phyloP scores from a whole-genome alignment of 2,888 invertebrate genomes.

The Galeopsomyia nigrocyanea region DNA sequence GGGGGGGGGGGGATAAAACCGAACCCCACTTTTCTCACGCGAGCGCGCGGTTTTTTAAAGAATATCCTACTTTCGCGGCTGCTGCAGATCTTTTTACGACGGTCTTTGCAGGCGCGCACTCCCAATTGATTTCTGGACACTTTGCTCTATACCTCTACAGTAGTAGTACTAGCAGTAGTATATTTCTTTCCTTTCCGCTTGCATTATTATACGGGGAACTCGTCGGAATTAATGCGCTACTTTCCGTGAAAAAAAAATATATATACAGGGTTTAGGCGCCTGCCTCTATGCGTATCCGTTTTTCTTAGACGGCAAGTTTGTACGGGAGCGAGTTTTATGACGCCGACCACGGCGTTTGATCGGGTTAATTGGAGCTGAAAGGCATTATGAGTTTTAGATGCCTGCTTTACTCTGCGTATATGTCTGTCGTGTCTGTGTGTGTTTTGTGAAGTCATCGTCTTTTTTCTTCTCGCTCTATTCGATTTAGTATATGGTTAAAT shows the following conservation, averaged over 20 bases:
- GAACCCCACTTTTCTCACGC: too few relatives aligned
- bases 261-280: conserved; percentile 20
- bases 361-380: conserved; percentile 39
- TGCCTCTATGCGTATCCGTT: neutral
- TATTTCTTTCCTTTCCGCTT: too few relatives aligned
- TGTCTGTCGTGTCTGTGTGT: neutral
- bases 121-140: conserved; percentile 60
- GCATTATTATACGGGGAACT: conserved; percentile 54
- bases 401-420: neutral
- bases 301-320: neutral
- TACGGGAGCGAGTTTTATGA: neutral
- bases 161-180: too few relatives aligned
- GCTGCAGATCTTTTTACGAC: too few relatives aligned
- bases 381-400: conserved; percentile 11
- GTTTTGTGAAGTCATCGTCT: too few relatives aligned
- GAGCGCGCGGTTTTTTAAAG: too few relatives aligned
- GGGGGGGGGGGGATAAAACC: too few relatives aligned
- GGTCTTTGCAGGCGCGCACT: too few relatives aligned
- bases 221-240: conserved; percentile 59
- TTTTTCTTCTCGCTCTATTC: too few relatives aligned
- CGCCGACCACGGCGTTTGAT: neutral
- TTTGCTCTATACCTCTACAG: too few relatives aligned
- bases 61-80: too few relatives aligned
- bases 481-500: too few relatives aligned
- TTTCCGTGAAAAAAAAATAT: conserved; percentile 48